Percentiles rank a stretch among this genome's conserved stretches.
These are phyloP conservation scores for Percopsis transmontana DNA, from an alignment of 2,113 vertebrate genomes.

Conservation along the genomic window DNA sequence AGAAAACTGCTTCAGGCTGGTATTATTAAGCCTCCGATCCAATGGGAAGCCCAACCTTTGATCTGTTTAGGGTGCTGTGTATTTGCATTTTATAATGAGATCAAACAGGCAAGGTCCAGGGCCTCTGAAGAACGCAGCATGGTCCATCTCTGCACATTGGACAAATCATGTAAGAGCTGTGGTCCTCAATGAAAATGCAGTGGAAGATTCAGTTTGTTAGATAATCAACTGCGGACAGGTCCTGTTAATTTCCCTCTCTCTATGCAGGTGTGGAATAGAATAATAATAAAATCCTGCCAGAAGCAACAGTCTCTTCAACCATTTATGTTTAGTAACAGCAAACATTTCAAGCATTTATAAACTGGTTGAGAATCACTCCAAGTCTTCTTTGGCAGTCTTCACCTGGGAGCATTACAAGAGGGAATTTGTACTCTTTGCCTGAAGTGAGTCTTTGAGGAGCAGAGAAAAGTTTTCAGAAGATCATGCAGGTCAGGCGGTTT, in stretches of 20 bases:
- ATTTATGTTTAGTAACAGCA: slow-evolving; percentile 66
- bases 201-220: slow-evolving; percentile 46
- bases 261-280: slow-evolving; percentile 52
- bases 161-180: slow-evolving; percentile 52
- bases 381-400: slow-evolving; percentile 68
- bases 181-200: slow-evolving; percentile 47
- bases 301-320: slow-evolving; percentile 58
- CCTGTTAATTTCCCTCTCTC: slow-evolving; percentile 51
- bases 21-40: slow-evolving; percentile 75
- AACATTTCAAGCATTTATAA: slow-evolving; percentile 72
- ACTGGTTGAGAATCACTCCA: slow-evolving; percentile 64
- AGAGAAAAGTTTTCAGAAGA: slow-evolving; percentile 50
- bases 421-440: slow-evolving; percentile 66
- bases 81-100: slow-evolving; percentile 85
- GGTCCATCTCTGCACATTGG: slow-evolving; percentile 57
- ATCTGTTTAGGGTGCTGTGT: slow-evolving; percentile 78
- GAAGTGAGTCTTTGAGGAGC: slow-evolving; percentile 56
- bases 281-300: slow-evolving; percentile 44
- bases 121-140: slow-evolving; percentile 63
- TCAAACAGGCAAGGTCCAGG: slow-evolving; percentile 72
- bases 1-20: slow-evolving; percentile 70
- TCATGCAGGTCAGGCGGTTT: slow-evolving; percentile 49
- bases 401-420: slow-evolving; percentile 61
- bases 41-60: slow-evolving; percentile 80
- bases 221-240: slow-evolving; percentile 53